Base-by-base conservation (phyloP, 1,140 invertebrate genomes). In the Aporrectodea caliginosa region DNA sequence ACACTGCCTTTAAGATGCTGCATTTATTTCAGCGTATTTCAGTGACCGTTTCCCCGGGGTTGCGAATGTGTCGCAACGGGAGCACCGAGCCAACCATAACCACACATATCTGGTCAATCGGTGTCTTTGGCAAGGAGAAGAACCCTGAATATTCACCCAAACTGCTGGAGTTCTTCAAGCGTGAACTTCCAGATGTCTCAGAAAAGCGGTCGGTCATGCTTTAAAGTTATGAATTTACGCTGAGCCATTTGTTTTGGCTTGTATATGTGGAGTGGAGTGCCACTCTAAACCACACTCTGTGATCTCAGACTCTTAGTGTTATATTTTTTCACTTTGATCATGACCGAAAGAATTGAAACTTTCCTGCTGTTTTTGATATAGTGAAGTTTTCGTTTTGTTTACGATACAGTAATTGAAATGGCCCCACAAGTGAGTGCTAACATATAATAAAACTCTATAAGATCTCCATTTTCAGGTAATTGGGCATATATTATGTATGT, bases 151-250 rank as follows among this genome's bases (percentile, higher is more conserved):
- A 72, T 32, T 27, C n/a, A 29, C 2, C n/a, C n/a, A 72, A 72
- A 29, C 70, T 72, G n/a, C 27, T 72, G 2, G 70, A 27, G 6
- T 72, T 72, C 70, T 72, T 72, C 27, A 72, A 72, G 70, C n/a
- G 31, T 2, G 70, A 72, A 27, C 31, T 27, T 27, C 70, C 70
- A 29, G 27, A 6, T 14, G 27, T 72, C 70, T 72, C n/a, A 29
- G 70, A 72, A 27, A 72, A 72, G n/a, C n/a, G 70, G 70, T 72
- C 14, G 58, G 58, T 27, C 14, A 68, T 27, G 27, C 14, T 68
- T 14, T 68, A 16, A 68, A 68, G 14, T 16, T 68, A 68, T 68
- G 58, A 68, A n/a, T n/a, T n/a, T n/a, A n/a, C n/a, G n/a, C n/a
- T n/a, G n/a, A n/a, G n/a, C n/a, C n/a, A n/a, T 12, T 22, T 58